A percentile compares a stretch with the other conserved stretches of the same genome.
phyloP scores from a whole-genome alignment of 2,113 vertebrate genomes.

The Barnardius zonarius region DNA sequence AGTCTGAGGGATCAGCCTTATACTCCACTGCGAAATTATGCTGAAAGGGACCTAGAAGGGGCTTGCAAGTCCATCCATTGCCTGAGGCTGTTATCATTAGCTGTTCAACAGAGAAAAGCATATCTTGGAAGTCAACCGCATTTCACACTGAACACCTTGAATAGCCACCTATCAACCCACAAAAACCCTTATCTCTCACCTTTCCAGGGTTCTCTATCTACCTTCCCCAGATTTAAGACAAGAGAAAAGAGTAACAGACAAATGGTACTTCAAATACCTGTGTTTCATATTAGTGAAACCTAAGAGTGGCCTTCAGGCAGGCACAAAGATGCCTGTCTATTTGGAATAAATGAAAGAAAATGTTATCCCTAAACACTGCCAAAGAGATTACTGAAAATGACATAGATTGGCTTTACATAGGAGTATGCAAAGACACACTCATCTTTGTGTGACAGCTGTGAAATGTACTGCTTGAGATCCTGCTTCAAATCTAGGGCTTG shows the following conservation, averaged over 20 bases:
- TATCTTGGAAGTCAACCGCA: fast-evolving
- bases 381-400: background rate
- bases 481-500: background rate
- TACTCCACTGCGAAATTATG: background rate
- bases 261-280: background rate
- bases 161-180: background rate
- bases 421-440: background rate
- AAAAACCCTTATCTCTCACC: background rate
- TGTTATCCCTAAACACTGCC: background rate
- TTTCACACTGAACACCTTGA: background rate
- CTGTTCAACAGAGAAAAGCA: background rate
- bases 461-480: background rate
- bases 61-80: fast-evolving
- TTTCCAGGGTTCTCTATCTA: background rate
- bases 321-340: background rate
- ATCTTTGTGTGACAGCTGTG: background rate
- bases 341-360: background rate
- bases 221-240: background rate
- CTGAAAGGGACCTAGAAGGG: background rate
- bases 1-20: background rate
- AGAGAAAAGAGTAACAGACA: background rate
- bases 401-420: background rate
- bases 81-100: background rate
- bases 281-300: background rate
- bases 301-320: background rate